These are phyloP conservation scores for Pseudonaja textilis DNA, from an alignment of 2,113 vertebrate species.

Conservation along the genomic window DNA sequence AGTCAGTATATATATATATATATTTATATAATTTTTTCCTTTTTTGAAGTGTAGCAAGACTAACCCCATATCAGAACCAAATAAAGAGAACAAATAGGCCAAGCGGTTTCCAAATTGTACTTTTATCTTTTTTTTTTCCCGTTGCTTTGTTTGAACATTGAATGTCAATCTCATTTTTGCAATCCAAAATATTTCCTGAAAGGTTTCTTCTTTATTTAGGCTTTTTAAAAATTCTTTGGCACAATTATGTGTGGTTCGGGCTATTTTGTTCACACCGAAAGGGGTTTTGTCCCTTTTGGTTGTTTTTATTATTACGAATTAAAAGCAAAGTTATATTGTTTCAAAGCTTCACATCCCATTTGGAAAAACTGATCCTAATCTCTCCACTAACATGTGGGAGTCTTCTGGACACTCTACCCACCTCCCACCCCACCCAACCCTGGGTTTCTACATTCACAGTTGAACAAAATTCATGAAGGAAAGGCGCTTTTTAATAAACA, in stretches of 20 bases:
- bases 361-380: conserved; percentile 59
- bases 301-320: conserved; percentile 61
- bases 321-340: conserved; percentile 45
- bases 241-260: conserved; percentile 76
- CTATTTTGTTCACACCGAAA: conserved; percentile 67
- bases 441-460: conserved; percentile 76
- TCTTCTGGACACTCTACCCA: conserved; percentile 16
- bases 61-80: conserved; percentile 71
- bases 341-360: conserved; percentile 58
- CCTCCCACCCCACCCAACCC: conserved; percentile 11
- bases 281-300: conserved; percentile 57
- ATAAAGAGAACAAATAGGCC: conserved; percentile 75
- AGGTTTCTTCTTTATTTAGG: conserved; percentile 52
- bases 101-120: conserved; percentile 74
- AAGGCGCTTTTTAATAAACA: conserved; percentile 74
- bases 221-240: conserved; percentile 83
- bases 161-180: conserved; percentile 67
- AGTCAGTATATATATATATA: conserved; percentile 65
- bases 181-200: conserved; percentile 75
- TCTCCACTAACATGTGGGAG: conserved; percentile 55
- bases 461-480: conserved; percentile 73
- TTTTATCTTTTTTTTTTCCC: conserved; percentile 74
- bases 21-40: conserved; percentile 62
- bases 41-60: conserved; percentile 78
- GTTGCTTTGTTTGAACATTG: conserved; percentile 67